Percentiles rank a stretch among this genome's conserved stretches.
Evolutionary conservation across 2,888 invertebrate genomes (phyloP).

Genomic region (Mesorhabditis belari): DNA sequence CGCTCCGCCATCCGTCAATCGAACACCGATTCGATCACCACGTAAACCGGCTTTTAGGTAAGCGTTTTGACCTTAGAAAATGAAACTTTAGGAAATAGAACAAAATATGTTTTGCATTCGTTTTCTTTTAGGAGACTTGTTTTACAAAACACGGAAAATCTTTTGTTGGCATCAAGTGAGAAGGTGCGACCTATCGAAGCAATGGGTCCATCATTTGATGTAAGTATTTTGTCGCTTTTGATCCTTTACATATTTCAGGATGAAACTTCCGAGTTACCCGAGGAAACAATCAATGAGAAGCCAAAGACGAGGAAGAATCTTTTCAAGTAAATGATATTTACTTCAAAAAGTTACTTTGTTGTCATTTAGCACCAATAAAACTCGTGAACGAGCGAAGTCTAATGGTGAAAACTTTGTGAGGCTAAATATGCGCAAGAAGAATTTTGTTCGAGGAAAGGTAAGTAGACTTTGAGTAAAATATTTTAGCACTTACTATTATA

Average conservation of each 20-base stretch:
- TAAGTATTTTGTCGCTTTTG: neutral
- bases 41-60: constrained; percentile 4
- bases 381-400: neutral
- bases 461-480: neutral
- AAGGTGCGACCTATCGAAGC: too few species aligned
- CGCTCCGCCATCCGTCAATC: too few species aligned
- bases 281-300: neutral
- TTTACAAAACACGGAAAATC: constrained; percentile 15
- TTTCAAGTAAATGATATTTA: neutral
- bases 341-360: neutral
- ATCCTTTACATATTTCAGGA: neutral
- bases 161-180: constrained; percentile 19
- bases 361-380: neutral
- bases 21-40: constrained; percentile 15
- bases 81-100: too few species aligned
- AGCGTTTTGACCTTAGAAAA: neutral
- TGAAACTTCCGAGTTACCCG: neutral
- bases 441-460: constrained; percentile 29
- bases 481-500: neutral
- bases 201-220: too few species aligned
- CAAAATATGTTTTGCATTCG: too few species aligned
- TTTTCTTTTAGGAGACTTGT: neutral
- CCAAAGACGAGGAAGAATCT: neutral
- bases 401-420: constrained; percentile 27
- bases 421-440: constrained; percentile 33